Percentiles rank a stretch among this genome's conserved stretches.
Conservation (phyloP, 2,797 vertebrate species). For the Atherinosoma microstoma region DNA sequence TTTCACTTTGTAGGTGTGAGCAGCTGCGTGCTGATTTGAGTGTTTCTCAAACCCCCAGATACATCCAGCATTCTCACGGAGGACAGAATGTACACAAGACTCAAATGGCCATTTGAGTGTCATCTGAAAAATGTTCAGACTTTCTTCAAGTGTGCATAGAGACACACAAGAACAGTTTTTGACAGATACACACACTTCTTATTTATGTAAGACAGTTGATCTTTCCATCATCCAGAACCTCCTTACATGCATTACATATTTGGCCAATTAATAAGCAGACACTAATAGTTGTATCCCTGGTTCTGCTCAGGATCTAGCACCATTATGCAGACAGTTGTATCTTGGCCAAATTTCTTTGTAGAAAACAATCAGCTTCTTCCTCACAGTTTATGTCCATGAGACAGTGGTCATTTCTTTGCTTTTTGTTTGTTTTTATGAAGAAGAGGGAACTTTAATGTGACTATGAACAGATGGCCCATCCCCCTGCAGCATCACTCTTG, state of each 20-base stretch:
- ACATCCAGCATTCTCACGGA: slow-evolving; percentile 44
- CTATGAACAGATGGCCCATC: slow-evolving; percentile 43
- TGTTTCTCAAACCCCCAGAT: slow-evolving; percentile 47
- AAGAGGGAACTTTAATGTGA: slow-evolving; percentile 26
- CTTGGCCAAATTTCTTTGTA: slow-evolving; percentile 22
- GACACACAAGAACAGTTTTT: background rate
- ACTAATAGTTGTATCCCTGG: background rate
- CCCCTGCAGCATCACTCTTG: slow-evolving; percentile 32
- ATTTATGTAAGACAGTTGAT: background rate
- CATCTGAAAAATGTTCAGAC: background rate
- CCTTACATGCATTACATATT: background rate
- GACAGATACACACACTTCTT: background rate
- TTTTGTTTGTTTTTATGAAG: slow-evolving; percentile 30
- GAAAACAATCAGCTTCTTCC: slow-evolving; percentile 28
- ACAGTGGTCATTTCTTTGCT: slow-evolving; percentile 26
- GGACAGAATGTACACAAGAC: slow-evolving; percentile 21
- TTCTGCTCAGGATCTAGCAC: background rate
- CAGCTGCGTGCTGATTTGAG: slow-evolving; percentile 47
- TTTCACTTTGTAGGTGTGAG: slow-evolving; percentile 63
- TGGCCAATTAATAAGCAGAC: background rate
- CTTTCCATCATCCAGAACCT: background rate
- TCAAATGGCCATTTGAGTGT: slow-evolving; percentile 25
- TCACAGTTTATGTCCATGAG: slow-evolving; percentile 12
- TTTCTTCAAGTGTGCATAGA: background rate
- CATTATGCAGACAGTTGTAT: slow-evolving; percentile 10